These are phyloP conservation scores for Theonella swinhoei DNA, from an alignment of 37 sponge, comb jelly and placozoan genomes.

Conservation along the genomic window DNA sequence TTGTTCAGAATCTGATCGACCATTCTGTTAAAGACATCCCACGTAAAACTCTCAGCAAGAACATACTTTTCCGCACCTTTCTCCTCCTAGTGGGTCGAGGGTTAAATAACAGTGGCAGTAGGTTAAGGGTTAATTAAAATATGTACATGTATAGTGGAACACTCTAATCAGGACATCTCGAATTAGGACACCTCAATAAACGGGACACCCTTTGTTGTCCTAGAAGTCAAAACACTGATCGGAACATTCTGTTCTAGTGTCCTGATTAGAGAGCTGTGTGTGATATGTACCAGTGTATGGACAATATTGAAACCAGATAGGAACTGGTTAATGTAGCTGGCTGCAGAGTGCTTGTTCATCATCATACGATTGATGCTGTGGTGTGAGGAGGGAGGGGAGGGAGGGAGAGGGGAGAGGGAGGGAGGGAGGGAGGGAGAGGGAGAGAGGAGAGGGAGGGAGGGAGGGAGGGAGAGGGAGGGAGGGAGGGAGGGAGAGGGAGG, in stretches of 20 bases:
- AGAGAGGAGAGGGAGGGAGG: constrained; percentile 1
- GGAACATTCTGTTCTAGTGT: no score
- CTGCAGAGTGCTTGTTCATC: constrained; percentile 11
- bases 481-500: constrained; percentile 16
- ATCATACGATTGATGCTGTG: constrained; percentile 26
- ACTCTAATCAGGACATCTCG: no score
- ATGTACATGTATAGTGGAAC: no score
- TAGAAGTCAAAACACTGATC: no score
- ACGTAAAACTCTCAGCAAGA: constrained; percentile 31
- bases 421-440: neutral
- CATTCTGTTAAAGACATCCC: constrained; percentile 30
- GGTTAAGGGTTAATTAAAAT: no score
- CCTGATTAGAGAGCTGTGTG: no score
- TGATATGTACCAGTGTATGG: neutral
- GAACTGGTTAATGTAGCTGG: constrained; percentile 33
- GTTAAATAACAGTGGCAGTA: no score
- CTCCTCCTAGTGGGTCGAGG: neutral
- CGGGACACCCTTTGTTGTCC: no score
- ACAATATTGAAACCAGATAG: constrained; percentile 39
- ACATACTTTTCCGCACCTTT: constrained; percentile 19
- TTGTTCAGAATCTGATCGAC: constrained; percentile 48
- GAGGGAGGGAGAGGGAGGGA: constrained; percentile 28
- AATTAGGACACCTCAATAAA: no score
- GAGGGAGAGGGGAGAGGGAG: neutral
- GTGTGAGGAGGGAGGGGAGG: neutral